Evolutionary conservation across 2,113 vertebrate species (phyloP), one percentile per base, ranked within the genome.

Genomic region (Neodontobutis hainanensis): DNA sequence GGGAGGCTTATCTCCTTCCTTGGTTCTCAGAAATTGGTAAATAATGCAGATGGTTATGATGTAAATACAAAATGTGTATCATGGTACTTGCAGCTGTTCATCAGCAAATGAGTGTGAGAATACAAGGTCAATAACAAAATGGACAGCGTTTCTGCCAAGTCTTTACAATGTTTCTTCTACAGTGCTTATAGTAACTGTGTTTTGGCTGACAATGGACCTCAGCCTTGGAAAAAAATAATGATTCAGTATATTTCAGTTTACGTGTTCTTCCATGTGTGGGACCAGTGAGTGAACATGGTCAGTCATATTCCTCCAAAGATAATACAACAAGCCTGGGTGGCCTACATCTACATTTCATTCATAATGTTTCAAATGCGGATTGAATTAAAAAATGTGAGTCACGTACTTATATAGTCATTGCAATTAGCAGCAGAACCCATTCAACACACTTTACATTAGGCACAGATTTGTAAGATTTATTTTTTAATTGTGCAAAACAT

Each of bases 401-500:
- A 43, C 15, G 42, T 58, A 8, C 16, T 55, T 14, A 3, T 3
- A 53, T 32, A 36, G 51, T 12, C 8, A 15, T 32, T 53, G 5
- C 32, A 35, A 5, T 46, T 10, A 46, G 12, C 19, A 27, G 19
- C 19, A 27, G 19, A 27, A 61, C n/a, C 42, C 42, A 12, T 27
- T 61, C 64, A 15, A 72, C 44, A 46, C 44, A 4, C 9, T 46
- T 10, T 12, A 14, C 12, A 58, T 32, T 5, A 73, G 61, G 64
- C 38, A 47, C 3, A 80, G 55, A 48, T 77, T 70, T 81, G 36
- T 75, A 75, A 73, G 36, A 43, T 88, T 85, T 87, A 89, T 86
- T 92, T 84, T 87, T n/a, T 72, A 88, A 82, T 75, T 92, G 89
- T 91, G 88, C 90, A 90, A 92, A 92, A 85, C 69, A 64, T 53